Percentiles rank a stretch among this genome's conserved stretches.
Conservation (phyloP, 2,888 invertebrate species). For the Meteorus cinctellus region DNA sequence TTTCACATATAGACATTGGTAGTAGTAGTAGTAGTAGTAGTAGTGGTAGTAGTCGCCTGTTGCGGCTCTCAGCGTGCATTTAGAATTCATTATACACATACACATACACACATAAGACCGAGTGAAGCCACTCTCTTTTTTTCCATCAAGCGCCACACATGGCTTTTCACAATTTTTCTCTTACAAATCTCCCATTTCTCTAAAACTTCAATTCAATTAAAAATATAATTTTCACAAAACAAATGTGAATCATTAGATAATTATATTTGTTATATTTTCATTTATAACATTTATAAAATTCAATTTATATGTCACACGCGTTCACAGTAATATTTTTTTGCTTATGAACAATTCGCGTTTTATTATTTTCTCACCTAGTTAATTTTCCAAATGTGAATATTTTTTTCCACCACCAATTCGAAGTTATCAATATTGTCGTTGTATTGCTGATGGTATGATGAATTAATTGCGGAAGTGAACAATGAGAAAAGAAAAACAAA, state of each 20-base stretch:
- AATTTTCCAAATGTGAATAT: neutral
- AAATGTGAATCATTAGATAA: neutral
- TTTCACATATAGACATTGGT: conserved; percentile 6
- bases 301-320: neutral
- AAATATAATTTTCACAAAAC: neutral
- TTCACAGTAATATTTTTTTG: neutral
- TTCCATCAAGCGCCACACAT: neutral
- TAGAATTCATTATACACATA: neutral
- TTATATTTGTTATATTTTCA: neutral
- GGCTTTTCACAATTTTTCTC: neutral
- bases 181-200: neutral
- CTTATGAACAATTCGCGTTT: neutral
- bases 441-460: neutral
- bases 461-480: neutral
- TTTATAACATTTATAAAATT: neutral
- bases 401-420: neutral
- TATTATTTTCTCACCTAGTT: neutral
- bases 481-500: conserved; percentile 6
- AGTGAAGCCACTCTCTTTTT: conserved; percentile 2
- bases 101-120: neutral
- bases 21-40: neutral
- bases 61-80: conserved; percentile 10
- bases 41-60: neutral
- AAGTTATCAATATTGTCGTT: neutral
- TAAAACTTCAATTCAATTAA: neutral